These are phyloP conservation scores for Trididemnum clinides DNA, from an alignment of 23 tunicate genomes.

Conservation along the genomic window DNA sequence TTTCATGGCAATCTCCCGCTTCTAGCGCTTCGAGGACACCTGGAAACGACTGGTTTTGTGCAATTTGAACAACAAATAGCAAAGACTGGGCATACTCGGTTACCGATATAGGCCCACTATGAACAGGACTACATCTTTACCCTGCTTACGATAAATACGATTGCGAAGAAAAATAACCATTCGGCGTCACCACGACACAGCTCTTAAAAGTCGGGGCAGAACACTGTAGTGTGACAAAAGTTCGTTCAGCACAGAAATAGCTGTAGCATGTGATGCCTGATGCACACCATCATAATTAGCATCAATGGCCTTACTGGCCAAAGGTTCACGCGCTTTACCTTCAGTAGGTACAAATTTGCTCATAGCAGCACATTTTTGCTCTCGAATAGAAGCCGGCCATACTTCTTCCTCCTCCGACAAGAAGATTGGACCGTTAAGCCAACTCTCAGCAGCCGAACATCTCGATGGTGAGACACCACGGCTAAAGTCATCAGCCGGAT, in stretches of 20 bases:
- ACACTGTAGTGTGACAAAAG: neutral
- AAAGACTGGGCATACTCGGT: neutral
- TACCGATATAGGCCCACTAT: neutral
- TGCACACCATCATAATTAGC: neutral
- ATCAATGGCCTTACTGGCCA: neutral
- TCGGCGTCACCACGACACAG: neutral
- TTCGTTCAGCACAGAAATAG: neutral
- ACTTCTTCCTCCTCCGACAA: neutral
- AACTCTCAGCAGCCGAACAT: neutral
- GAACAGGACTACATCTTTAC: neutral
- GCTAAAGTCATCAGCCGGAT: slow-evolving; percentile 6
- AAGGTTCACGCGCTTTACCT: neutral
- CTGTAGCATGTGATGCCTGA: neutral
- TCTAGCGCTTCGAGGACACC: neutral
- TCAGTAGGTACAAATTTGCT: neutral
- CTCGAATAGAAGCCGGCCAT: neutral
- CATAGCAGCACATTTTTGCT: too few relatives aligned
- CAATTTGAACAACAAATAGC: neutral
- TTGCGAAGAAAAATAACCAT: neutral
- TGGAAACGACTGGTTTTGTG: neutral
- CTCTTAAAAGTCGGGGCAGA: neutral
- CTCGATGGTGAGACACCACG: slow-evolving; percentile 1
- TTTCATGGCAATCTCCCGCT: neutral
- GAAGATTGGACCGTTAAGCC: neutral
- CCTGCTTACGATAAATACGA: neutral